Evolutionary conservation across 2,113 vertebrate genomes (phyloP), one percentile per base, ranked within the genome.

Genomic region (Bufo gargarizans): DNA sequence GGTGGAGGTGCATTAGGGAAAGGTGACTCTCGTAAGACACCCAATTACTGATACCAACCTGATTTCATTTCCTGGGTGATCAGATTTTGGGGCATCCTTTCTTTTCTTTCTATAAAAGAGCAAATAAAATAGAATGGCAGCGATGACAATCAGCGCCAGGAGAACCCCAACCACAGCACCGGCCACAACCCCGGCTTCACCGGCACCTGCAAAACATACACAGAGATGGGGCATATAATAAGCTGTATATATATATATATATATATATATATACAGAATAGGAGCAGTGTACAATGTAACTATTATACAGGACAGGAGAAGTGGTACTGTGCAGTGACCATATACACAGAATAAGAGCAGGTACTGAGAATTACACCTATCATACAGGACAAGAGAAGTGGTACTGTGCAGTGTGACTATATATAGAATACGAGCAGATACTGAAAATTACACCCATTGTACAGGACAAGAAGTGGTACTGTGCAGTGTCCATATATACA

Each of bases 81-180:
- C 53, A 2, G 63, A 59, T 9, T 65, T 74, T 0, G 61, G 4
- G 3, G 33, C 33, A 33, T 86, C 86, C 58, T 58, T 53, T 69
- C 82, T 79, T 69, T 69, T 90, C 47, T 79, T 90, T 77, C 86
- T 89, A 61, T 88, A 89, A n/a, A 49, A 90, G 19, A 91, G 59
- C 33, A 92, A 33, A 71, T 86, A 94, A 81, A 91, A 77, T 0
- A 69, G 85, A 53, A 90, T 83, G 0, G 92, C 90, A 0, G 85
- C 91, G n/a, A 95, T 82, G 83, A 95, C 67, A 10, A 95, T 85
- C 47, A 95, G 22, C 0, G 86, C 89, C 53, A 96, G 85, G 55
- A 94, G 90, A 43, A 92, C 90, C 16, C 94, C 94, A 19, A 94
- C 91, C 67, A 95, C 81, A 4, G 92, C 92, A 13, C 93, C 94